These are phyloP conservation scores for Liparis tanakae DNA, from an alignment of 2,797 vertebrate species.

Conservation along the genomic window DNA sequence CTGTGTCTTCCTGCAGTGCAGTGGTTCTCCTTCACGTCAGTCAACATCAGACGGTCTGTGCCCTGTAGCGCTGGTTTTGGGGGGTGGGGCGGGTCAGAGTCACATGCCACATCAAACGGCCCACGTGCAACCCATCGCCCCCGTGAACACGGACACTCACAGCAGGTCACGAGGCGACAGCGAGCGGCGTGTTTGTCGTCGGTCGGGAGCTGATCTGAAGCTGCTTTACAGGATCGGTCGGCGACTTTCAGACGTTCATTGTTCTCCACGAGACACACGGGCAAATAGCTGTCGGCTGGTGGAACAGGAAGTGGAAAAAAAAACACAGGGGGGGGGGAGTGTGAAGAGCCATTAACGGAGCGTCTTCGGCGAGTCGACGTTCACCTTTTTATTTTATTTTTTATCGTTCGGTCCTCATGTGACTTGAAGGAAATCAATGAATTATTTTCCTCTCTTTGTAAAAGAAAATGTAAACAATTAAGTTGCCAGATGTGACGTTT, in stretches of 20 bases:
- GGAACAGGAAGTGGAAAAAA: constrained; percentile 1
- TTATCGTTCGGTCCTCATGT: too few species aligned
- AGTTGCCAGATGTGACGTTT: too few species aligned
- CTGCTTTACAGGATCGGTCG: background rate
- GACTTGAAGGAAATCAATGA: background rate
- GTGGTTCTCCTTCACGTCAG: constrained; percentile 1
- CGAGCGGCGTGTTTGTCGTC: too few species aligned
- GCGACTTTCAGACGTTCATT: background rate
- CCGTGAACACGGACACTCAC: too few species aligned
- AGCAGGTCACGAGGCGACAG: too few species aligned
- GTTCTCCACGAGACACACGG: background rate
- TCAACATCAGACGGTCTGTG: constrained; percentile 6
- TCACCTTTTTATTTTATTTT: too few species aligned
- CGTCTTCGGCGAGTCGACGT: too few species aligned
- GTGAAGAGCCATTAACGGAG: background rate
- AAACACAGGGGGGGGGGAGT: background rate
- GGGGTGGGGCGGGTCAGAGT: constrained; percentile 16
- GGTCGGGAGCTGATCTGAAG: too few species aligned
- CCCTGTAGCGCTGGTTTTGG: background rate
- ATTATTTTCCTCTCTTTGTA: too few species aligned
- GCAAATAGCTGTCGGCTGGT: constrained; percentile 1
- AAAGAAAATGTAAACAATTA: too few species aligned
- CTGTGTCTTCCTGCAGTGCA: background rate
- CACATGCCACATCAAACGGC: constrained; percentile 30
- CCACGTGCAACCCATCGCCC: constrained; percentile 31